Base-by-base conservation (phyloP, 2,888 invertebrate genomes). In the Chymomyza procnemis region DNA sequence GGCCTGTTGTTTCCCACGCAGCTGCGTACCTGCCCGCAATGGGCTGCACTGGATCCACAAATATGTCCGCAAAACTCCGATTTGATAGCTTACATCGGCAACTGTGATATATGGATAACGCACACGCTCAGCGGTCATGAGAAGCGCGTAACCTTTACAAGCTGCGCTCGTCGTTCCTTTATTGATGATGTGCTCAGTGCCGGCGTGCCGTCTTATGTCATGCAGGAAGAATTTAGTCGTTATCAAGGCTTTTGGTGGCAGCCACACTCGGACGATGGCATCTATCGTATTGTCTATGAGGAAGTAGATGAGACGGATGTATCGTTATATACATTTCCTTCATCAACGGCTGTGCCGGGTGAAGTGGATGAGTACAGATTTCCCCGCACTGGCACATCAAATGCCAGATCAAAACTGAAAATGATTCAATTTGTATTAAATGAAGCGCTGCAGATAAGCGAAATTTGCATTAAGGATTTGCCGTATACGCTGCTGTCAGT, bases 211-310 rank as follows among this genome's bases (percentile, higher is more conserved):
- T 97, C 98, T 1, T 99, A 99, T 91, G 97, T 99, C 0, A 97
- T 98, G 90, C 99, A 99, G 91, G 99, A 99, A 90, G 99, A 99
- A 92, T 99, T 99, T 91, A 96, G 96, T 75, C 92, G 98, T 46
- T 99, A 97, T 90, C 97, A 96, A 67, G 99, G 99, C 0, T 98
- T 97, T 91, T 99, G 99, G 99, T 99, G 99, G 99, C 97, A 97
- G 87, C 97, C 97, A 0, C 92, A 93, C 75, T 93, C 93, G 57
- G 92, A 93, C 73, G 96, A 95, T 89, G 95, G 94, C 70, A 92
- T 95, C 47, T 96, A 94, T 91, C 93, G 96, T 88, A 95, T 97
- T 92, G 93, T 96, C 8, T 97, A 96, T 78, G 96, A 97, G 89
- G 96, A 96, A 88, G 96, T 96, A 0, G 96, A 97, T 78, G 96